phyloP scores from a whole-genome alignment of 2,113 vertebrate species.

The Crotalus viridis region DNA sequence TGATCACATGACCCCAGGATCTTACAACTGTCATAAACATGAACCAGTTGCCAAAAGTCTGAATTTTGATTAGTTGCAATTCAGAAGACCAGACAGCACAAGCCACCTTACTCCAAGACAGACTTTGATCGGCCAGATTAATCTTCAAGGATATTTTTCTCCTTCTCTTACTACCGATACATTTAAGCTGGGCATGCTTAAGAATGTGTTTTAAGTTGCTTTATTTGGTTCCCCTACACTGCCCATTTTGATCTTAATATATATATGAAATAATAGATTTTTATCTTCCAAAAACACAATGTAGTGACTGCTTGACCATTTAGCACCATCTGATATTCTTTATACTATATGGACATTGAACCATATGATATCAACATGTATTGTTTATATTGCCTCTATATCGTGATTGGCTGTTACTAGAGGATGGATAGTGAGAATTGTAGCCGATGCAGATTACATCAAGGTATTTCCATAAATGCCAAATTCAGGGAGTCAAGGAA shows the following conservation, averaged over 20 bases:
- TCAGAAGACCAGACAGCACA: constrained; percentile 33
- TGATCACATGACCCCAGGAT: no score
- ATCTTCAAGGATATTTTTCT: not conserved
- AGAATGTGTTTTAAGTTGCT: not conserved
- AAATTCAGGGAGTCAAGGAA: not conserved
- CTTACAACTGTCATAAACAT: no score
- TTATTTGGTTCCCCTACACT: not conserved
- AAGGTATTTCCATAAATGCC: not conserved
- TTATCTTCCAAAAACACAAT: constrained; percentile 44
- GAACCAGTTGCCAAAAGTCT: no score
- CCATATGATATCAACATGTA: not conserved
- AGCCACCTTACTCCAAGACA: not conserved
- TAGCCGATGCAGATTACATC: not conserved
- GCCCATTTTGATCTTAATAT: constrained; percentile 36
- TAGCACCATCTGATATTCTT: not conserved
- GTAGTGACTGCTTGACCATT: not conserved
- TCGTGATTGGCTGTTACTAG: not conserved
- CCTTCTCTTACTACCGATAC: not conserved
- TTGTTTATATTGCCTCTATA: not conserved
- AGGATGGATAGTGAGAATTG: not conserved
- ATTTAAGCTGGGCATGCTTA: not conserved
- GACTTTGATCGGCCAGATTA: not conserved
- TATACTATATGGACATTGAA: not conserved
- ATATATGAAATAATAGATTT: constrained; percentile 33
- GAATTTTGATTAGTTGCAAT: constrained; percentile 15